These are phyloP conservation scores for Solen grandis DNA, from an alignment of 1,140 invertebrate genomes.

Conservation along the genomic window DNA sequence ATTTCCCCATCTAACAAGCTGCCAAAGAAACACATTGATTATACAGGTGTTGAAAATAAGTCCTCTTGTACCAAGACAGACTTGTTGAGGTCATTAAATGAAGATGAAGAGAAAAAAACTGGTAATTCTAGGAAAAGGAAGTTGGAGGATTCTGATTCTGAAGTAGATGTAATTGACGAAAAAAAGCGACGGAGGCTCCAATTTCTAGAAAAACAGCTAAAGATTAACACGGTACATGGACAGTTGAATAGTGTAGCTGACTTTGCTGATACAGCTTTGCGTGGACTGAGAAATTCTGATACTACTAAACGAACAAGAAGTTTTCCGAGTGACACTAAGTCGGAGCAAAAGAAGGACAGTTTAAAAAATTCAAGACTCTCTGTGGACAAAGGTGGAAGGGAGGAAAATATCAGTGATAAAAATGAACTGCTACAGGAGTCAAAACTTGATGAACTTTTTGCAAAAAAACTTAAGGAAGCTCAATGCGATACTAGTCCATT, in stretches of 20 bases:
- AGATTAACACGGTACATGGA: neutral
- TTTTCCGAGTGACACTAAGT: neutral
- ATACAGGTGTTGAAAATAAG: neutral
- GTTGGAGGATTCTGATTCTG: neutral
- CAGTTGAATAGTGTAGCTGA: neutral
- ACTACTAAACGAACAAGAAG: neutral
- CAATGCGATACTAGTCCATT: conserved; percentile 32
- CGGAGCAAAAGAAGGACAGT: neutral
- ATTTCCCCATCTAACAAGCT: neutral
- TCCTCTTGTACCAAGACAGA: neutral
- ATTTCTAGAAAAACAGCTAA: neutral
- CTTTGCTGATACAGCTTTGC: neutral
- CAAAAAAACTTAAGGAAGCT: conserved; percentile 15
- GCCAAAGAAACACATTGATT: neutral
- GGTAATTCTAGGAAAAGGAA: neutral
- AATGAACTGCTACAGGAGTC: too few relatives aligned
- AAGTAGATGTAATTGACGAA: neutral
- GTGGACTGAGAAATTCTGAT: neutral
- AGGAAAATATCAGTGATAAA: neutral
- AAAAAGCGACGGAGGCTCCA: neutral
- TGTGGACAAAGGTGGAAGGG: neutral
- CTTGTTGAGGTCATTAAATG: neutral
- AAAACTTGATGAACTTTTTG: conserved; percentile 9
- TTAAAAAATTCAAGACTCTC: neutral
- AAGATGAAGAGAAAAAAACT: neutral